Evolutionary conservation across 2,113 vertebrate species (phyloP).

Genomic region (Protobothrops flavoviridis): DNA sequence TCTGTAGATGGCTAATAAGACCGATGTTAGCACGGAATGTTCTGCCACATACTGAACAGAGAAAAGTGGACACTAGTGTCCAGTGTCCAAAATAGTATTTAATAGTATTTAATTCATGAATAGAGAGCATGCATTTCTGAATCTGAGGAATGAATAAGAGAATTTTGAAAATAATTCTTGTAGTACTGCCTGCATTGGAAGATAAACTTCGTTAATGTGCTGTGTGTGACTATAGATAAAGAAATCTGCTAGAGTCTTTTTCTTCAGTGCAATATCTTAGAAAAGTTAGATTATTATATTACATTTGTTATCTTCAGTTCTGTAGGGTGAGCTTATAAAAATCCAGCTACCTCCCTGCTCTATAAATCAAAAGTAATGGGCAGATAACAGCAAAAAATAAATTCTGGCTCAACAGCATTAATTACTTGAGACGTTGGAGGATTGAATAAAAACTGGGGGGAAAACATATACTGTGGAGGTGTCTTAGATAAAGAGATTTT

Average conservation of each 20-base stretch:
- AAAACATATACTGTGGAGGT: slow-evolving; percentile 46
- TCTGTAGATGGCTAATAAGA: no score
- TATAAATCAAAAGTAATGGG: slow-evolving; percentile 68
- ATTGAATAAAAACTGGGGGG: slow-evolving; percentile 45
- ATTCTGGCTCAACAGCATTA: slow-evolving; percentile 62
- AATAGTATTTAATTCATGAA: not conserved
- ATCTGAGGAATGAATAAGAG: slow-evolving; percentile 49
- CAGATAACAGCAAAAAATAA: slow-evolving; percentile 67
- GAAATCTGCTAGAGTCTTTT: slow-evolving; percentile 39
- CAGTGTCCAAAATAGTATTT: no score
- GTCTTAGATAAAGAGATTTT: slow-evolving; percentile 46
- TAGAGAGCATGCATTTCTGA: slow-evolving; percentile 34
- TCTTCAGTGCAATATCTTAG: slow-evolving; percentile 40
- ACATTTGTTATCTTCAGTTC: slow-evolving; percentile 63
- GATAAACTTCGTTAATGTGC: slow-evolving; percentile 49
- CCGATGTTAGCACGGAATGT: no score
- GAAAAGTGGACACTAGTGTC: no score
- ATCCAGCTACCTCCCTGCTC: slow-evolving; percentile 55
- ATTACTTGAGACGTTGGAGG: slow-evolving; percentile 48
- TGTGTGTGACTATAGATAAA: slow-evolving; percentile 32
- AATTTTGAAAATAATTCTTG: slow-evolving; percentile 50
- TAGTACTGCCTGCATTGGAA: slow-evolving; percentile 37
- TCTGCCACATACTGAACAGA: no score
- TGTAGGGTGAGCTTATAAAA: slow-evolving; percentile 63
- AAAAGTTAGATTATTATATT: slow-evolving; percentile 63